Evolutionary conservation across 2,113 vertebrate species (phyloP).

Genomic region (Gobius niger): DNA sequence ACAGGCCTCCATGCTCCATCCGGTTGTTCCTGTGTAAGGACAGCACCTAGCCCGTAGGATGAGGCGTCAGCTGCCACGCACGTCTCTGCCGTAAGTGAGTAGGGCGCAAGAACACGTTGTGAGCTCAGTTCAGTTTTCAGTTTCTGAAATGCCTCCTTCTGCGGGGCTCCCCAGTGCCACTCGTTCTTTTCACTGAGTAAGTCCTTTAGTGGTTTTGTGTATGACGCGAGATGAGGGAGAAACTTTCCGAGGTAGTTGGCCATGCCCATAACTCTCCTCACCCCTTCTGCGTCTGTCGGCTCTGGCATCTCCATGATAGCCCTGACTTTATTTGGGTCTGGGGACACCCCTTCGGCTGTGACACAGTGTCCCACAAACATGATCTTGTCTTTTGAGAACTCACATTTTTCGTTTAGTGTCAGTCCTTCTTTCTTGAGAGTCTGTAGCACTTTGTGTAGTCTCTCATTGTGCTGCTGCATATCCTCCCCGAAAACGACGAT

Average conservation of each 20-base stretch:
- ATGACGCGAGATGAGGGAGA: not conserved
- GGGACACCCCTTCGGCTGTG: slow-evolving; percentile 10
- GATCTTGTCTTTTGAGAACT: slow-evolving; percentile 6
- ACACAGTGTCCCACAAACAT: too few species aligned
- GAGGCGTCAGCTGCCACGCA: slow-evolving; percentile 22
- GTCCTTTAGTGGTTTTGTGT: not conserved
- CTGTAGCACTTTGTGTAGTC: not conserved
- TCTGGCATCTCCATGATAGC: slow-evolving; percentile 17
- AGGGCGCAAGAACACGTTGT: not conserved
- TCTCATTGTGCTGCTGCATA: not conserved
- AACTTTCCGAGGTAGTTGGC: slow-evolving; percentile 27
- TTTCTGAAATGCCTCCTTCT: slow-evolving; percentile 1
- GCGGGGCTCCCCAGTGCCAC: slow-evolving; percentile 4
- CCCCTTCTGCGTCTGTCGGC: not conserved
- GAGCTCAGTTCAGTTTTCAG: not conserved
- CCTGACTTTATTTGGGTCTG: slow-evolving; percentile 23
- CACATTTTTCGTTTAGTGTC: slow-evolving; percentile 27
- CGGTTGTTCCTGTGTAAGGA: slow-evolving; percentile 16
- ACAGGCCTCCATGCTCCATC: slow-evolving; percentile 30
- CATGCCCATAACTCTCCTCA: slow-evolving; percentile 32
- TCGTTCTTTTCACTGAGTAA: slow-evolving; percentile 4
- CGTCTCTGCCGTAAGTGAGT: slow-evolving; percentile 4
- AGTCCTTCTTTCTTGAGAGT: not conserved
- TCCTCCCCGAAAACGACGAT: not conserved
- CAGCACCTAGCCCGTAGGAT: slow-evolving; percentile 11